These are phyloP conservation scores for Grallaria varia DNA, from an alignment of 2,113 vertebrate genomes.

Conservation along the genomic window DNA sequence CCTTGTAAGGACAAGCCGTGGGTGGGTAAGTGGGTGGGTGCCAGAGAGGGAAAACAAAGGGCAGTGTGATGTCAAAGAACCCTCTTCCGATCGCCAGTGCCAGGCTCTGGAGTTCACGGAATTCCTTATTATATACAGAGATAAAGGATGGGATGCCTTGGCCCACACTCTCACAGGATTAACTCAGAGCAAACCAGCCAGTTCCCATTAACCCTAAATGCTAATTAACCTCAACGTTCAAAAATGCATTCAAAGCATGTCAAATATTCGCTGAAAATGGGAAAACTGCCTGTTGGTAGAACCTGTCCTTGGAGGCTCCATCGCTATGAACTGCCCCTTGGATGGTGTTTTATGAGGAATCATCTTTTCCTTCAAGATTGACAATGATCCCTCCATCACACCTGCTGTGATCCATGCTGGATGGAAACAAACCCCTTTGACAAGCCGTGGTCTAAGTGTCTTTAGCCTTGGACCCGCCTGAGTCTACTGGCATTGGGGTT, in stretches of 20 bases:
- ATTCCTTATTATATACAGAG: neutral
- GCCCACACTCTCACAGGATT: neutral
- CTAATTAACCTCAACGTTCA: neutral
- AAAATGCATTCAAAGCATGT: neutral
- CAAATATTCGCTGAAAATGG: neutral
- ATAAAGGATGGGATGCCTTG: neutral
- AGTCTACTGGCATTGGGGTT: neutral
- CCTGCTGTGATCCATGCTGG: neutral
- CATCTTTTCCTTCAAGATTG: neutral
- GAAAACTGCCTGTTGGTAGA: neutral
- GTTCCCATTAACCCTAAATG: neutral
- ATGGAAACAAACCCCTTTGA: neutral
- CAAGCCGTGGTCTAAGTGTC: neutral
- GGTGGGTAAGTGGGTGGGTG: neutral
- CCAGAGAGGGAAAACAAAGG: neutral
- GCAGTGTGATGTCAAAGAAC: neutral
- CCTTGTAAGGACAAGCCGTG: neutral
- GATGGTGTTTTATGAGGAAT: neutral
- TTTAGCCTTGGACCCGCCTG: neutral
- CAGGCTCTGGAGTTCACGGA: slow-evolving; percentile 25
- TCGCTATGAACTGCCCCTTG: neutral
- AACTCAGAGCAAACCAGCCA: neutral
- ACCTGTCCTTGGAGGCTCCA: neutral
- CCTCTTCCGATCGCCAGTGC: neutral
- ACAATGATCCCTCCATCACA: neutral